Percentiles rank a stretch among this genome's conserved stretches.
These are phyloP conservation scores for Drosophila kuntzei DNA, from an alignment of 2,888 invertebrate genomes.

Conservation along the genomic window DNA sequence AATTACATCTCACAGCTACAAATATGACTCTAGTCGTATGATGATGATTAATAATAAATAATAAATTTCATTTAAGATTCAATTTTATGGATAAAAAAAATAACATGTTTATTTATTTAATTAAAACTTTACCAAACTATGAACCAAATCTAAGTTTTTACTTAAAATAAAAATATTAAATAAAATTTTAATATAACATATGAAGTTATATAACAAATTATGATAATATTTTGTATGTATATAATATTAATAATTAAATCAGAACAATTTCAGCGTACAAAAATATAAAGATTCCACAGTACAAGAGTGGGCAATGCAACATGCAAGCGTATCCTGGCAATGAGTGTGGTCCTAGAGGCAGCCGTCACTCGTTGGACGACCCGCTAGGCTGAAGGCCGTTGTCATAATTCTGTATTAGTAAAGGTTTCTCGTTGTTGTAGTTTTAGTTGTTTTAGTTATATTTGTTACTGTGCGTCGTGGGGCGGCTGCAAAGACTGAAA, in stretches of 20 bases:
- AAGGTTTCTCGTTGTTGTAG: slow-evolving; percentile 45
- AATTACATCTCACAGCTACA: too few species aligned
- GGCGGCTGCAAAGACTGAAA: slow-evolving; percentile 21
- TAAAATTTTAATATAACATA: neutral
- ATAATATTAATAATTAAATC: neutral
- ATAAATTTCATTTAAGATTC: too few species aligned
- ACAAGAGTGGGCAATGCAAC: slow-evolving; percentile 30
- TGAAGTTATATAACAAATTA: neutral
- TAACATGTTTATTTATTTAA: too few species aligned
- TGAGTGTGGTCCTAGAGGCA: slow-evolving; percentile 6
- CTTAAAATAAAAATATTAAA: neutral
- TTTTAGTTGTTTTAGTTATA: slow-evolving; percentile 11
- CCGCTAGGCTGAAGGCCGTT: slow-evolving; percentile 65
- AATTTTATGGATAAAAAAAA: too few species aligned
- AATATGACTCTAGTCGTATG: too few species aligned
- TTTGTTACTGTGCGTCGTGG: slow-evolving; percentile 26
- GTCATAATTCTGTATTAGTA: slow-evolving; percentile 71
- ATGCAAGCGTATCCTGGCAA: slow-evolving; percentile 44
- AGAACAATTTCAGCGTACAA: neutral
- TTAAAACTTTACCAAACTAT: too few species aligned
- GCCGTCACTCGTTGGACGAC: slow-evolving; percentile 18
- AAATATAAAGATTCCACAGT: slow-evolving; percentile 12
- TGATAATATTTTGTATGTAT: neutral
- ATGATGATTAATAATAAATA: too few species aligned
- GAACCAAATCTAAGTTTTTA: neutral